Evolutionary conservation across 1,140 invertebrate genomes (phyloP).

Genomic region (Penaeus chinensis): DNA sequence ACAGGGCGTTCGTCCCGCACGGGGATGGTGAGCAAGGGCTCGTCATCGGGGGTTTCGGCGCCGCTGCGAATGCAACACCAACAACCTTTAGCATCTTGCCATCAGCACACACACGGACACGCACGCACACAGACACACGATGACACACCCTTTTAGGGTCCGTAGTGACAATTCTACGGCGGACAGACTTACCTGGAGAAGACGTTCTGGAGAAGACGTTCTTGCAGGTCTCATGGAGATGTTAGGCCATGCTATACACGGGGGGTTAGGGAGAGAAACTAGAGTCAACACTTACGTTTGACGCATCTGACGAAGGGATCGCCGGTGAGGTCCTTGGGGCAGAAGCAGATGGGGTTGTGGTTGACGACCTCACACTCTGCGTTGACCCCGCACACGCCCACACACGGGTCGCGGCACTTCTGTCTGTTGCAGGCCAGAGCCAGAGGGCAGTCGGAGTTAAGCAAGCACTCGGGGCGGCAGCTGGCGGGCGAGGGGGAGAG

Average conservation of each 20-base stretch:
- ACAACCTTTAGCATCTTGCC: neutral
- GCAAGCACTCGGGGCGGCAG: conserved; percentile 68
- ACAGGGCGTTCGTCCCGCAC: conserved; percentile 77
- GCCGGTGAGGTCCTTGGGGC: conserved; percentile 64
- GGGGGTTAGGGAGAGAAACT: conserved; percentile 46
- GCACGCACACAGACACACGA: conserved; percentile 53
- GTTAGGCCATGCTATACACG: neutral
- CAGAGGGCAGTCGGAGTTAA: conserved; percentile 67
- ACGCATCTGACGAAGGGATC: conserved; percentile 64
- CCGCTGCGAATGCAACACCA: conserved; percentile 21
- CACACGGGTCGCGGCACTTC: conserved; percentile 67
- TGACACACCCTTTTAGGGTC: conserved; percentile 21
- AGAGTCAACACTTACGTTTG: conserved; percentile 65
- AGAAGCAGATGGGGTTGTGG: conserved; percentile 64
- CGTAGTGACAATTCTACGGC: conserved; percentile 57
- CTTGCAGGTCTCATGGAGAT: conserved; percentile 53
- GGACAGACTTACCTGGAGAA: conserved; percentile 17
- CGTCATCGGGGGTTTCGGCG: conserved; percentile 5
- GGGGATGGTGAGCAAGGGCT: conserved; percentile 77
- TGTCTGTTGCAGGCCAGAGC: conserved; percentile 66
- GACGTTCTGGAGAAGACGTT: conserved; percentile 3
- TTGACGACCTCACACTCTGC: conserved; percentile 64
- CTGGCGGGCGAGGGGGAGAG: neutral
- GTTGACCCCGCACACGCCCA: conserved; percentile 65
- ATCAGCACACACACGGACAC: neutral